Percentiles rank a stretch among this genome's conserved stretches.
These are phyloP conservation scores for Dolichomitus sp. DNA, from an alignment of 2,888 invertebrate species.

Conservation along the genomic window DNA sequence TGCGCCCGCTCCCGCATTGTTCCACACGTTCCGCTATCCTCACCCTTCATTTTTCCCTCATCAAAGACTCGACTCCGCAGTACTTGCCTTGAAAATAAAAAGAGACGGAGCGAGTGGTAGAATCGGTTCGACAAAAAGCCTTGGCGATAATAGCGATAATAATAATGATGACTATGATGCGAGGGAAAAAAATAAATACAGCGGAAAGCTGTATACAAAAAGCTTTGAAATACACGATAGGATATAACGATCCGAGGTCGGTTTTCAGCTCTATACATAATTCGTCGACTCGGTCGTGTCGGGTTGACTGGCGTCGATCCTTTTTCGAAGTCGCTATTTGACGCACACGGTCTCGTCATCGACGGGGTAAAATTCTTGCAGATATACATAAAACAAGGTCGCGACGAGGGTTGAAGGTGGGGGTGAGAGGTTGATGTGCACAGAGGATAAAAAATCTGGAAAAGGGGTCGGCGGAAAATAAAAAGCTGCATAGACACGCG, in stretches of 20 bases:
- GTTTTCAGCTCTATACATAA: slow-evolving; percentile 28
- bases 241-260: slow-evolving; percentile 47
- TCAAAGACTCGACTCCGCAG: slow-evolving; percentile 57
- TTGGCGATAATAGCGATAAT: slow-evolving; percentile 57
- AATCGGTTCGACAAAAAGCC: slow-evolving; percentile 51
- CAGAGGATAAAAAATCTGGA: slow-evolving; percentile 38
- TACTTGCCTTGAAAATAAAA: slow-evolving; percentile 45
- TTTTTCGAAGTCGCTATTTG: slow-evolving; percentile 58
- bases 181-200: slow-evolving; percentile 46
- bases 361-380: slow-evolving; percentile 43
- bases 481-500: slow-evolving; percentile 51
- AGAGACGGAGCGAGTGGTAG: background rate
- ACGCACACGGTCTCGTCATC: slow-evolving; percentile 51
- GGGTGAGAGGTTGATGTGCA: slow-evolving; percentile 39
- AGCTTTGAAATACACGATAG: slow-evolving; percentile 55
- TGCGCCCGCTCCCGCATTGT: slow-evolving; percentile 52
- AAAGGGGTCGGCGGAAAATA: slow-evolving; percentile 67
- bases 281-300: slow-evolving; percentile 43
- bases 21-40: slow-evolving; percentile 50
- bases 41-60: slow-evolving; percentile 50
- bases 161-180: slow-evolving; percentile 54
- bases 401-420: slow-evolving; percentile 12
- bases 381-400: slow-evolving; percentile 26
- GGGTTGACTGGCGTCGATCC: slow-evolving; percentile 71
- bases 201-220: slow-evolving; percentile 38